Evolutionary conservation across 1,140 invertebrate genomes (phyloP).

Genomic region (Drusus annulatus): DNA sequence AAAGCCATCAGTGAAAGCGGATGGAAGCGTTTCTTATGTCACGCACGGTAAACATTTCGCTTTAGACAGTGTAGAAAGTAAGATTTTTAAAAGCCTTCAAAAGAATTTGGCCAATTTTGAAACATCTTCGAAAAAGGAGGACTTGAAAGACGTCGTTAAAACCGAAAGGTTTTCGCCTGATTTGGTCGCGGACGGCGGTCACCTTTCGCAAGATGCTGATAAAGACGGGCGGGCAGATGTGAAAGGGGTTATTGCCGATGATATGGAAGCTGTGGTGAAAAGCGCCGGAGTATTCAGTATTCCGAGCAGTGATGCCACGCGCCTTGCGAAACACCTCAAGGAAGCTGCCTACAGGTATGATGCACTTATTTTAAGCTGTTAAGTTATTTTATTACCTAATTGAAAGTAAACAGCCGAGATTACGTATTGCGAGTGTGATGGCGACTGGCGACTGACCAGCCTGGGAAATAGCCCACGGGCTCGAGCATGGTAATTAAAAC

Average conservation of each 20-base stretch:
- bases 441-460: too few relatives aligned
- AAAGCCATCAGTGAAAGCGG: too few relatives aligned
- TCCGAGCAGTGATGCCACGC: background rate
- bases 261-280: background rate
- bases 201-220: background rate
- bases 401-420: too few relatives aligned
- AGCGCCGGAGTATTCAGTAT: background rate
- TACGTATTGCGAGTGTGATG: too few relatives aligned
- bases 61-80: background rate
- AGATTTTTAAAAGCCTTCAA: background rate
- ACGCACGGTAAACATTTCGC: too few relatives aligned
- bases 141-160: background rate
- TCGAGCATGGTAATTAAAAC: too few relatives aligned
- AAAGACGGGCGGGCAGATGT: background rate
- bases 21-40: too few relatives aligned
- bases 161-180: constrained; percentile 8
- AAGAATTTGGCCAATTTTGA: background rate
- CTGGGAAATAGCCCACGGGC: too few relatives aligned
- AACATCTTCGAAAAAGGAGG: background rate
- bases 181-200: background rate
- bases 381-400: too few relatives aligned
- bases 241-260: background rate
- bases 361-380: background rate
- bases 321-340: background rate
- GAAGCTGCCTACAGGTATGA: background rate